phyloP scores from a whole-genome alignment of 2,797 vertebrate species.

The Bovichtus variegatus region DNA sequence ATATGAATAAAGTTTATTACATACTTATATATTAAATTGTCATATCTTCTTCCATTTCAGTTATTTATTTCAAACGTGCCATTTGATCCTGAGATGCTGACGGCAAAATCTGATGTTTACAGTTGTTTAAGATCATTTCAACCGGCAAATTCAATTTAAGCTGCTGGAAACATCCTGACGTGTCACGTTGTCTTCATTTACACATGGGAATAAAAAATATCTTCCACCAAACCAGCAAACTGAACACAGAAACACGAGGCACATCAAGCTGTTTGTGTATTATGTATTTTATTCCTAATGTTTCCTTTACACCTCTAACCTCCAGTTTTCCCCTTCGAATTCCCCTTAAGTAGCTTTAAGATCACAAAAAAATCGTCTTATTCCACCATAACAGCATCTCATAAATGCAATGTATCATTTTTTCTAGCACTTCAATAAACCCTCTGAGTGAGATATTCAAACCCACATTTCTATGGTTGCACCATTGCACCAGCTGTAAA shows the following conservation, averaged over 20 bases:
- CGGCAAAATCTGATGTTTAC: constrained; percentile 1
- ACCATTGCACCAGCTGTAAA: neutral
- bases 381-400: neutral
- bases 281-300: neutral
- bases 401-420: neutral
- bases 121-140: neutral
- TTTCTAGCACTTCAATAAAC: too few species aligned
- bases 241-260: neutral
- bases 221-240: neutral
- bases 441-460: neutral
- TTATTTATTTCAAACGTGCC: neutral
- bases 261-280: neutral
- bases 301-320: neutral
- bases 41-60: neutral
- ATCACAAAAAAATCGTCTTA: neutral
- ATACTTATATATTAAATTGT: neutral
- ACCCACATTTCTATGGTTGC: neutral
- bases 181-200: neutral
- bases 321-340: neutral
- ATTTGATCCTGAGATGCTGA: neutral
- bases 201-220: neutral
- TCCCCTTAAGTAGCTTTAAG: neutral
- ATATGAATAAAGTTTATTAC: neutral
- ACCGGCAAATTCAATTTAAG: neutral
- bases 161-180: neutral